Percentiles rank a stretch among this genome's conserved stretches.
phyloP scores from a whole-genome alignment of 2,113 vertebrate species.

The Anoplopoma fimbria region DNA sequence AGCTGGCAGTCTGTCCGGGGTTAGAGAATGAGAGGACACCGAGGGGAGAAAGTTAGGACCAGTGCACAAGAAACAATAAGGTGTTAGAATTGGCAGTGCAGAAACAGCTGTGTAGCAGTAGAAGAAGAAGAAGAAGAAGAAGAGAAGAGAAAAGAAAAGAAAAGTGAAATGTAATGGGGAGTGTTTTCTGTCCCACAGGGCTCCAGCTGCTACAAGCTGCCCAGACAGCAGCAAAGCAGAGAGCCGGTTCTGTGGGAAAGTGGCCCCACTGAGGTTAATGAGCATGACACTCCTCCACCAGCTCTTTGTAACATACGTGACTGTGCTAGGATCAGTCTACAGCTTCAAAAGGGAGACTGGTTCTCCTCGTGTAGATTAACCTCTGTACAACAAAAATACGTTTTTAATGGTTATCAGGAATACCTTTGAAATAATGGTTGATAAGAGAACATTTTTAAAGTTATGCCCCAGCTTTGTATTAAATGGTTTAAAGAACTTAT shows the following conservation, averaged over 20 bases:
- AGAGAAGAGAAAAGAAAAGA: not conserved
- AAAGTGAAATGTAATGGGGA: slow-evolving; percentile 13
- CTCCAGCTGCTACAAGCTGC: slow-evolving; percentile 62
- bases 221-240: slow-evolving; percentile 43
- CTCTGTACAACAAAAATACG: not conserved
- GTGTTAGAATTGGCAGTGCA: slow-evolving; percentile 32
- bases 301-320: slow-evolving; percentile 64
- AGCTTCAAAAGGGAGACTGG: slow-evolving; percentile 35
- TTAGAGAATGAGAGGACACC: not conserved
- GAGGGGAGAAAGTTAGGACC: not conserved
- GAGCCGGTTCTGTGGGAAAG: slow-evolving; percentile 67
- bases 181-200: slow-evolving; percentile 45
- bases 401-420: not conserved
- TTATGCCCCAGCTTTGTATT: not conserved
- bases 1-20: slow-evolving; percentile 33
- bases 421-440: not conserved
- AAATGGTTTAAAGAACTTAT: not conserved
- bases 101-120: slow-evolving; percentile 4
- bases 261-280: slow-evolving; percentile 66
- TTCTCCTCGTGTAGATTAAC: slow-evolving; percentile 24
- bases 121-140: slow-evolving; percentile 12
- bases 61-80: slow-evolving; percentile 27
- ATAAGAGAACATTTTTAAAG: not conserved
- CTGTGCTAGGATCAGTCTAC: slow-evolving; percentile 44
- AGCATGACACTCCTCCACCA: slow-evolving; percentile 60